Conservation (phyloP, 2,888 invertebrate genomes). For the Pammene aurita region DNA sequence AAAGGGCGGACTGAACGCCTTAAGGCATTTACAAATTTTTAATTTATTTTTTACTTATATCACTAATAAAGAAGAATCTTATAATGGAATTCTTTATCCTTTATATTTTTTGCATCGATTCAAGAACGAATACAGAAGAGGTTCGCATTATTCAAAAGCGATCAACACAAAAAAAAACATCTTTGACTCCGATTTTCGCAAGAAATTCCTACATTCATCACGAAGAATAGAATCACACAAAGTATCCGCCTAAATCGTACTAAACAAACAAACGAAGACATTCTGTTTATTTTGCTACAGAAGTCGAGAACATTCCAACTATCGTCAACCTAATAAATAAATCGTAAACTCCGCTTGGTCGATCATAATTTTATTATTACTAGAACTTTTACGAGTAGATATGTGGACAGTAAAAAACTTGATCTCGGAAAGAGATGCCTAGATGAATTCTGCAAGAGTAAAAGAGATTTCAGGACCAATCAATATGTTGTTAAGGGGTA, state of each 20-base stretch:
- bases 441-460: slow-evolving; percentile 9
- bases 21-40: too few species aligned
- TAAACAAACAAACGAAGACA: slow-evolving; percentile 35
- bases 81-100: too few species aligned
- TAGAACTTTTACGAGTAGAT: slow-evolving; percentile 41
- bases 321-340: slow-evolving; percentile 68
- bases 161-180: slow-evolving; percentile 16
- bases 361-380: slow-evolving; percentile 78
- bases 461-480: slow-evolving; percentile 45
- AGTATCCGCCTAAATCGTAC: slow-evolving; percentile 28
- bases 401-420: slow-evolving; percentile 41
- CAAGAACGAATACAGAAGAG: too few species aligned
- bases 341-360: slow-evolving; percentile 66
- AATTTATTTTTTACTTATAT: too few species aligned
- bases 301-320: slow-evolving; percentile 56
- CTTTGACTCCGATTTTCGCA: slow-evolving; percentile 5
- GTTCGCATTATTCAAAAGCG: too few species aligned
- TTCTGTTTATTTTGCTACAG: slow-evolving; percentile 48
- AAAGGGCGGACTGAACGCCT: too few species aligned
- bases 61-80: too few species aligned
- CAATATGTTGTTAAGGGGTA: slow-evolving; percentile 50
- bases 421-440: slow-evolving; percentile 34
- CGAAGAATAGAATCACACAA: slow-evolving; percentile 3
- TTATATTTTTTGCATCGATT: too few species aligned
- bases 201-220: slow-evolving; percentile 14